phyloP scores from a whole-genome alignment of 2,888 invertebrate genomes.

The Lycophotia porphyrea region DNA sequence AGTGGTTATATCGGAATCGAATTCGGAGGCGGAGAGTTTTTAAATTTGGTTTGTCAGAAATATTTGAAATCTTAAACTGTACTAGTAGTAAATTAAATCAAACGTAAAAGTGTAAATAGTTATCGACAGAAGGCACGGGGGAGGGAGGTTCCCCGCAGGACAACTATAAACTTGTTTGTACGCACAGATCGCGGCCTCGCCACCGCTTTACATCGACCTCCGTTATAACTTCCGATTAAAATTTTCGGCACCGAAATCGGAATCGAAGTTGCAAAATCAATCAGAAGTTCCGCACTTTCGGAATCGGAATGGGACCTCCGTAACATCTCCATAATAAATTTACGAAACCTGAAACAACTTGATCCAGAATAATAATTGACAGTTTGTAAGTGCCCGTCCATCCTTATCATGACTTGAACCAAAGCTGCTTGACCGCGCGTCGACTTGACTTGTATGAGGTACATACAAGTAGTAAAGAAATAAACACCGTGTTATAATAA shows the following conservation, averaged over 20 bases:
- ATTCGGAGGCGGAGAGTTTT: too few relatives aligned
- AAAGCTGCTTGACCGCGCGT: constrained; percentile 20
- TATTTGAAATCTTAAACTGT: too few relatives aligned
- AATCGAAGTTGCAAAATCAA: background rate
- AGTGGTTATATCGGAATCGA: too few relatives aligned
- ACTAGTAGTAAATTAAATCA: background rate
- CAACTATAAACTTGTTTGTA: background rate
- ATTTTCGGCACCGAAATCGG: too few relatives aligned
- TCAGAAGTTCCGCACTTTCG: background rate
- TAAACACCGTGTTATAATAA: background rate
- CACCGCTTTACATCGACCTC: background rate
- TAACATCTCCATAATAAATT: constrained; percentile 8
- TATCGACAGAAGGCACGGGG: background rate
- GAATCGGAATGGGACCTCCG: background rate
- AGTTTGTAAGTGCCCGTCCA: constrained; percentile 32
- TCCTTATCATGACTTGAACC: constrained; percentile 29
- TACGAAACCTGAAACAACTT: constrained; percentile 39
- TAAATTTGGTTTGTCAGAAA: too few relatives aligned
- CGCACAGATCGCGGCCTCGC: background rate
- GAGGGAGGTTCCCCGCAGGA: too few relatives aligned
- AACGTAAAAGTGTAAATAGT: background rate
- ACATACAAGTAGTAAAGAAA: constrained; percentile 11
- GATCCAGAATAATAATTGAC: constrained; percentile 5
- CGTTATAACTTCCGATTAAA: background rate
- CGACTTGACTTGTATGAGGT: constrained; percentile 19